Evolutionary conservation across 2,797 vertebrate genomes (phyloP).

Genomic region (Pithecia hirsuta): DNA sequence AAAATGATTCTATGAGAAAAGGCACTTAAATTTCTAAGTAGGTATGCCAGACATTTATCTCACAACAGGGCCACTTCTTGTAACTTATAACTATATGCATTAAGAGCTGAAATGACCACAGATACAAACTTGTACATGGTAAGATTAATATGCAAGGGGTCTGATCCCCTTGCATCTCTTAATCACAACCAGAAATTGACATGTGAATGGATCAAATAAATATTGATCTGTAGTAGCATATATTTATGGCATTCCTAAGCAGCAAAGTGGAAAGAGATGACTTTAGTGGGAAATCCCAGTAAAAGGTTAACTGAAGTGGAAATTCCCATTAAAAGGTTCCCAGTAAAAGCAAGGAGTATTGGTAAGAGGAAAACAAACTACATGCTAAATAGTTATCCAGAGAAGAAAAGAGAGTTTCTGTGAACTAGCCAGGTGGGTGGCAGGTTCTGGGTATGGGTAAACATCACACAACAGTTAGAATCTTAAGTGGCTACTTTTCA

Average conservation of each 20-base stretch:
- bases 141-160: not conserved
- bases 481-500: constrained; percentile 17
- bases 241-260: not conserved
- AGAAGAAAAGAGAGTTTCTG: not conserved
- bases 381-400: not conserved
- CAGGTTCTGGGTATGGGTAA: not conserved
- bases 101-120: not conserved
- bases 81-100: not conserved
- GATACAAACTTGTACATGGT: not conserved
- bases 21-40: not conserved
- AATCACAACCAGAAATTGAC: constrained; percentile 26
- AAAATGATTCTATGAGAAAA: constrained; percentile 9
- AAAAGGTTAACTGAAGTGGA: not conserved
- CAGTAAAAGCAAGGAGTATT: not conserved
- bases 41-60: not conserved
- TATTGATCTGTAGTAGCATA: not conserved
- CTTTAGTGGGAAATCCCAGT: not conserved
- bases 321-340: not conserved
- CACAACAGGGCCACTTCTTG: not conserved
- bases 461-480: not conserved
- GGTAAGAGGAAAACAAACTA: not conserved
- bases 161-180: not conserved
- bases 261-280: not conserved
- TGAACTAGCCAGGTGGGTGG: not conserved
- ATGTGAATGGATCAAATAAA: not conserved